phyloP scores from a whole-genome alignment of 1,140 invertebrate species.

The Drosophila repleta region DNA sequence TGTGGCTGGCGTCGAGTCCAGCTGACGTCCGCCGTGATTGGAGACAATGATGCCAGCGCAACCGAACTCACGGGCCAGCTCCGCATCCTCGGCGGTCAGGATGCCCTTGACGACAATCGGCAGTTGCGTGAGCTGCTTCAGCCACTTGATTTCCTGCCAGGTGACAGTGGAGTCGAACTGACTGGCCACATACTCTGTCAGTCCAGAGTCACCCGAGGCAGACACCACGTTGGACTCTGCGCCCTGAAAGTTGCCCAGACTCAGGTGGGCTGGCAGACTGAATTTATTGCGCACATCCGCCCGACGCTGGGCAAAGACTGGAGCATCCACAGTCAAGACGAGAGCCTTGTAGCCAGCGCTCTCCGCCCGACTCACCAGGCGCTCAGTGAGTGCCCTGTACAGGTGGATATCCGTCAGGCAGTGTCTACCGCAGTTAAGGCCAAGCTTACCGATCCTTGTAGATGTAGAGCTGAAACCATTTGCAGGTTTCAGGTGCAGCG shows the following conservation, averaged over 20 bases:
- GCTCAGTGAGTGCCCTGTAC: constrained; percentile 88
- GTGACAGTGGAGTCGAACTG: constrained; percentile 91
- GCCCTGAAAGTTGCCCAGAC: constrained; percentile 90
- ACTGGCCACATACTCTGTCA: constrained; percentile 90
- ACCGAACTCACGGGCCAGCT: constrained; percentile 90
- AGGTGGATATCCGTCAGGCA: neutral
- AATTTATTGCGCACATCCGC: constrained; percentile 94
- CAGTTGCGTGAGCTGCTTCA: constrained; percentile 91
- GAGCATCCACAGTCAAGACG: constrained; percentile 95
- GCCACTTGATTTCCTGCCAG: constrained; percentile 95
- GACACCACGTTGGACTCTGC: constrained; percentile 85
- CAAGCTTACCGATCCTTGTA: constrained; percentile 86
- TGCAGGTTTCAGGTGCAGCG: constrained; percentile 89
- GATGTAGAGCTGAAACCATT: constrained; percentile 97
- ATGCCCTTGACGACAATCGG: constrained; percentile 96
- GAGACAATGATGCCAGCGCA: constrained; percentile 93
- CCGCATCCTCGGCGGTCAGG: constrained; percentile 93
- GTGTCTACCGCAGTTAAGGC: neutral
- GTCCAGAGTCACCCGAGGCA: constrained; percentile 86
- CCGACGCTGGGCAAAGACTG: constrained; percentile 87
- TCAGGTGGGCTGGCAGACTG: constrained; percentile 89
- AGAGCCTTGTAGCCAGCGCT: constrained; percentile 93
- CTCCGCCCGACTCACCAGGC: constrained; percentile 92
- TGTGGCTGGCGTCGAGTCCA: constrained; percentile 93
- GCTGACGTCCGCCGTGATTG: constrained; percentile 95